Conservation (phyloP, 2,113 vertebrate genomes). For the Muscicapa adusta region DNA sequence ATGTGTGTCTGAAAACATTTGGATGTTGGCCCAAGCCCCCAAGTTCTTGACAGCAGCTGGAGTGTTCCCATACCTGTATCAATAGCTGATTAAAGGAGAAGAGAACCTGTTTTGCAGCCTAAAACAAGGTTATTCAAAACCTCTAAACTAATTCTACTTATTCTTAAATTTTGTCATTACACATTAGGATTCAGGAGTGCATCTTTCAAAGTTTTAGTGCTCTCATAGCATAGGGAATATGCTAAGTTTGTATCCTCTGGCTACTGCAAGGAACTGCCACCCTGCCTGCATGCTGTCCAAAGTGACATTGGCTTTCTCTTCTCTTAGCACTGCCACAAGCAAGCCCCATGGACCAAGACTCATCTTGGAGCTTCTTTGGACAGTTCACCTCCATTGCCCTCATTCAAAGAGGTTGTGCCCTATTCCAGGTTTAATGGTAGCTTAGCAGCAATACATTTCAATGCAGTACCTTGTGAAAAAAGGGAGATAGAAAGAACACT, state of each 20-base stretch:
- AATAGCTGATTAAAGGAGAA: background rate
- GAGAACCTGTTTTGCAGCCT: background rate
- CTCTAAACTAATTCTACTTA: background rate
- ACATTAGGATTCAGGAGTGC: background rate
- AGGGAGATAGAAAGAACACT: background rate
- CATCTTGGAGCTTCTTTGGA: background rate
- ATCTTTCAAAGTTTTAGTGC: background rate
- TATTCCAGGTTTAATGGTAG: background rate
- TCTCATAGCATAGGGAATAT: background rate
- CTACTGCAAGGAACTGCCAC: background rate
- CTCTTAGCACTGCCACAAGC: background rate
- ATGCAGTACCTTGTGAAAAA: background rate
- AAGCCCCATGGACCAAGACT: background rate
- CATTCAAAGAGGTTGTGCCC: background rate
- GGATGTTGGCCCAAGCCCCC: background rate
- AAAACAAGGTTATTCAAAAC: background rate
- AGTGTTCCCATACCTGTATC: conserved; percentile 7
- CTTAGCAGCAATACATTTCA: background rate
- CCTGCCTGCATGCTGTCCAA: background rate
- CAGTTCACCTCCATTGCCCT: background rate
- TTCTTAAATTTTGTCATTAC: background rate
- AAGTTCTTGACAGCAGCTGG: background rate
- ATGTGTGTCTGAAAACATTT: background rate
- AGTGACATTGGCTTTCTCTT: background rate
- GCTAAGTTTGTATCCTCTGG: background rate